Base-by-base conservation (phyloP, 1,140 invertebrate species). In the Euwallacea similis region DNA sequence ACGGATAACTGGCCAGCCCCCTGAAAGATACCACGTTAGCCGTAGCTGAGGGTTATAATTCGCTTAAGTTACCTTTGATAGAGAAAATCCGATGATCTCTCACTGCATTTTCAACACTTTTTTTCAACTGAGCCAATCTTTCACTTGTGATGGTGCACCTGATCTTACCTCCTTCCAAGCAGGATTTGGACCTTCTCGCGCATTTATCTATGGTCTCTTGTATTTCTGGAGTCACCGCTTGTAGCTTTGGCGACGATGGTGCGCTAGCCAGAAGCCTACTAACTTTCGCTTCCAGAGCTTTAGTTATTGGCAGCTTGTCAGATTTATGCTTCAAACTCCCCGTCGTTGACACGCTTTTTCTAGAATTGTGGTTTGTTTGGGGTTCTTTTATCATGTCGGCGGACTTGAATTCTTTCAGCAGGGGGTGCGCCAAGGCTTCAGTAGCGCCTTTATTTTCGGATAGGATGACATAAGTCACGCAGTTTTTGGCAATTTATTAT, bases 1-100 rank as follows among this genome's bases (percentile, higher is more conserved):
- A 0, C 85, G 79, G 1, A 87, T 80, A 0, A 84, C 82, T 0
- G 84, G 83, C 80, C 85, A 87, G 42, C 76, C 76, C 47, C 80
- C 79, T 81, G 65, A 72, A 47, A 4, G 21, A 4, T 33, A 33
- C 21, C 21, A 33, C 21, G 21, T 33, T 2, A 33, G 21, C 2
- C 46, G 46, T 50, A 50, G 9, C 6, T 7, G 9, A 0, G 9
- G 2, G 2, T 13, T 13, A 0, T 50, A 50, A 50, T 6, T 50
- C 9, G 46, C 6, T 50, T 3, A 50, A 50, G 9, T 50, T 74
- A 80, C 84, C 85, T 74, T 83, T 82, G 54, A 86, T 84, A 16
- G 83, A 83, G 42, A 86, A 86, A 16, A 82, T 81, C 75, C 82
- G 83, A 72, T 84, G 84, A 15, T 84, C 81, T 56, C 81, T 83